Conservation (phyloP, 2,888 invertebrate genomes). For the Metallyticus violacea region DNA sequence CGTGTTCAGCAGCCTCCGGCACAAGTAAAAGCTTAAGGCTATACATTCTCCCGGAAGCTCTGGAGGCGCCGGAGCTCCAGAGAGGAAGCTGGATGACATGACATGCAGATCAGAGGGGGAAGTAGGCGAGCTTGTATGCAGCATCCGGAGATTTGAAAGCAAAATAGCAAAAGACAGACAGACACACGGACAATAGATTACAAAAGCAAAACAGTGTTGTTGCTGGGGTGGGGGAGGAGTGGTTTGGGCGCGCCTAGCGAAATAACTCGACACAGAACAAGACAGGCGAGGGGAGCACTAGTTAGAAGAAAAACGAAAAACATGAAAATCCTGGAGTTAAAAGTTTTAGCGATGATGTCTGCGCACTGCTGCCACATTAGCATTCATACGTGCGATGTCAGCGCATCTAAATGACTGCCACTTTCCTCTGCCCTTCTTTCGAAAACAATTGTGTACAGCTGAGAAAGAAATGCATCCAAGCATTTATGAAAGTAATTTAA, state of each 20-base stretch:
- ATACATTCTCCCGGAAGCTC: conserved; percentile 24
- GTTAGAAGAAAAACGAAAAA: conserved; percentile 2
- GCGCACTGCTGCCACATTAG: too few relatives aligned
- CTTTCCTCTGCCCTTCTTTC: not conserved
- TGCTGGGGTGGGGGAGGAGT: not conserved
- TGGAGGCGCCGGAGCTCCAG: conserved; percentile 7
- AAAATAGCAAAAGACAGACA: conserved; percentile 13
- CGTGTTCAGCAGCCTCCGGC: too few relatives aligned
- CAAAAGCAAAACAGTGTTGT: conserved; percentile 12
- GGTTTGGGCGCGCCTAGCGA: not conserved
- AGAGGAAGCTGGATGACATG: conserved; percentile 23
- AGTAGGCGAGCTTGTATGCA: not conserved
- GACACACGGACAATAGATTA: conserved; percentile 25
- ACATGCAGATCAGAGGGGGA: conserved; percentile 23
- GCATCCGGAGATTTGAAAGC: conserved; percentile 23
- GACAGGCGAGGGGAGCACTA: conserved; percentile 3
- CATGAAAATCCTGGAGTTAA: conserved; percentile 20
- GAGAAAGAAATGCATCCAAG: too few relatives aligned
- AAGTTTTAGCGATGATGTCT: conserved; percentile 14
- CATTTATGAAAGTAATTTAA: too few relatives aligned
- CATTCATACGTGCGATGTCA: too few relatives aligned
- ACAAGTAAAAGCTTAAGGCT: conserved; percentile 24
- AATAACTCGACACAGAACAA: conserved; percentile 6
- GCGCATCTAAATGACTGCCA: not conserved
- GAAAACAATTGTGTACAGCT: not conserved